Percentiles rank a stretch among this genome's conserved stretches.
Conservation (phyloP, 2,113 vertebrate genomes). For the Bolborhynchus lineola region DNA sequence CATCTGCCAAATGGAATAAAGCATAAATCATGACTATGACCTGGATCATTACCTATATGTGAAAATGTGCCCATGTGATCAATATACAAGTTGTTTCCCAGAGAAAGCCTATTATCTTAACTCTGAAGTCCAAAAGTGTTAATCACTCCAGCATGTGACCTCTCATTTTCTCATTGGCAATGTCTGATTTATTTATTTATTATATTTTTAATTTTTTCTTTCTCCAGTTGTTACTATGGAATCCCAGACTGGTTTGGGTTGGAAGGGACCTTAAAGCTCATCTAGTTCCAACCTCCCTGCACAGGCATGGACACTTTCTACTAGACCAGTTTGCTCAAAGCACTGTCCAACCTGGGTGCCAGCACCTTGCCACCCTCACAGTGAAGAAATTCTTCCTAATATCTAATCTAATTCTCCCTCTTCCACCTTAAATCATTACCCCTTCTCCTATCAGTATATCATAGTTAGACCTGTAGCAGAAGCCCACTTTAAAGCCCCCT, state of each 20-base stretch:
- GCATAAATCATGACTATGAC: not conserved
- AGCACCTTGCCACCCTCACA: not conserved
- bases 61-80: not conserved
- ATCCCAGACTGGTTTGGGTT: not conserved
- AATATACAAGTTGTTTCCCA: not conserved
- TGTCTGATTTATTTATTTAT: not conserved
- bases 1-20: not conserved
- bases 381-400: not conserved
- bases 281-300: not conserved
- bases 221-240: not conserved
- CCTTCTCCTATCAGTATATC: not conserved
- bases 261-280: not conserved
- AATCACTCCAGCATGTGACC: not conserved
- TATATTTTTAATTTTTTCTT: not conserved
- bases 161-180: not conserved
- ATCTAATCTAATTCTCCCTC: not conserved
- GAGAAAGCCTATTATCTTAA: not conserved
- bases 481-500: not conserved
- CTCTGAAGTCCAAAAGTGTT: not conserved
- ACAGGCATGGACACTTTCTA: not conserved
- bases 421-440: not conserved
- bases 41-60: not conserved
- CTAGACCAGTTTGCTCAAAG: not conserved
- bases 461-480: not conserved
- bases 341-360: not conserved